Conservation (phyloP, 1,140 invertebrate genomes). For the Plectrocnemia conspersa region DNA sequence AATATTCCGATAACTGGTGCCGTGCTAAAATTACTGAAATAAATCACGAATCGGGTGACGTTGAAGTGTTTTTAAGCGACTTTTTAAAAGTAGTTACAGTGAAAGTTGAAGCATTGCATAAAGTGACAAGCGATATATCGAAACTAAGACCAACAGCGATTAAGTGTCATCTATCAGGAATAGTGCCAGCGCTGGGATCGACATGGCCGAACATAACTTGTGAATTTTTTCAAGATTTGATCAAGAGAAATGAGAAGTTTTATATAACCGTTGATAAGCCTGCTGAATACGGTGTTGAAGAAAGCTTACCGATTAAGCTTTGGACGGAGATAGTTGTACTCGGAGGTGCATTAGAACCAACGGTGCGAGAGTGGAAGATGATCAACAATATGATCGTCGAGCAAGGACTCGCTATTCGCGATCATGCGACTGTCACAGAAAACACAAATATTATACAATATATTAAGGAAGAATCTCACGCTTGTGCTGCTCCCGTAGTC, state of each 20-base stretch:
- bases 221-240: slow-evolving; percentile 50
- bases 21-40: slow-evolving; percentile 50
- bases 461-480: too few relatives aligned
- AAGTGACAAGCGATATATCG: slow-evolving; percentile 44
- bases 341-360: slow-evolving; percentile 48
- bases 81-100: slow-evolving; percentile 49
- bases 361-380: slow-evolving; percentile 50
- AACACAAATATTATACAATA: too few relatives aligned
- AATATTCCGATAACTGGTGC: slow-evolving; percentile 49
- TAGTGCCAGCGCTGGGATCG: slow-evolving; percentile 50
- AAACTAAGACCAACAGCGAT: slow-evolving; percentile 46
- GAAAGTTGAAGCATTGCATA: slow-evolving; percentile 40
- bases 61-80: slow-evolving; percentile 53
- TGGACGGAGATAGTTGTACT: slow-evolving; percentile 49
- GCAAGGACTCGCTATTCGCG: slow-evolving; percentile 52
- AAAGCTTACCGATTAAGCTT: slow-evolving; percentile 53
- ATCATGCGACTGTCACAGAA: slow-evolving; percentile 38
- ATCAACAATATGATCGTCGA: slow-evolving; percentile 53
- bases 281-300: slow-evolving; percentile 44
- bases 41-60: slow-evolving; percentile 34
- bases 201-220: slow-evolving; percentile 53
- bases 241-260: slow-evolving; percentile 44
- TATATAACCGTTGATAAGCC: slow-evolving; percentile 47
- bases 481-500: background rate
- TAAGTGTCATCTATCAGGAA: slow-evolving; percentile 54